Evolutionary conservation across 2,113 vertebrate genomes (phyloP).

Genomic region (Rhineura floridana): DNA sequence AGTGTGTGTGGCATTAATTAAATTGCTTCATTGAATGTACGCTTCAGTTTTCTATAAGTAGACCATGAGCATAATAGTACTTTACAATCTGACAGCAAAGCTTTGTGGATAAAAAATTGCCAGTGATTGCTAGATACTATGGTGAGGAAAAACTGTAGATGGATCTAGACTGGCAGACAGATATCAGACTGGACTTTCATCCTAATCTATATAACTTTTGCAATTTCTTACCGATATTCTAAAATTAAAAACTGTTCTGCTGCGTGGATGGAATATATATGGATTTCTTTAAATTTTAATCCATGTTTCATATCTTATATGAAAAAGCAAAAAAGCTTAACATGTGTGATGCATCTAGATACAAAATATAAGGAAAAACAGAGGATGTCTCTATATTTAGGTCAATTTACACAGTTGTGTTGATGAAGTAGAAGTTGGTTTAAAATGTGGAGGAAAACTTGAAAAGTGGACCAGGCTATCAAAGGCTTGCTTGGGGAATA

Average conservation of each 20-base stretch:
- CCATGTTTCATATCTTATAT: neutral
- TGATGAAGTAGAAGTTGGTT: neutral
- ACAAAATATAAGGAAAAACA: neutral
- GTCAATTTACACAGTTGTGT: too few species aligned
- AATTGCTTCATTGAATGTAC: slow-evolving; percentile 11
- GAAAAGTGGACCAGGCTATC: neutral
- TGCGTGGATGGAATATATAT: neutral
- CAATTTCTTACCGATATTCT: neutral
- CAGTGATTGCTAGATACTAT: neutral
- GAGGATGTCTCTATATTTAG: neutral
- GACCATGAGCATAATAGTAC: neutral
- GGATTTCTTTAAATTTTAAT: neutral
- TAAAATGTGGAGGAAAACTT: neutral
- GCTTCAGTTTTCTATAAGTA: neutral
- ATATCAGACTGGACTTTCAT: neutral
- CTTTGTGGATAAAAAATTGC: neutral
- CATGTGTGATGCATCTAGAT: neutral
- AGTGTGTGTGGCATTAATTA: slow-evolving; percentile 9
- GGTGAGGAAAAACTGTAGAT: neutral
- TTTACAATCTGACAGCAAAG: neutral
- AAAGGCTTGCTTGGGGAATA: neutral
- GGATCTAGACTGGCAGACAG: neutral
- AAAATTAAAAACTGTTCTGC: neutral
- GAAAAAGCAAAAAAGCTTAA: neutral
- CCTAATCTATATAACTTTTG: neutral